Base-by-base conservation (phyloP, 30 jellyfish, hydroid and myxozoan species). In the Euphysa ruthae region DNA sequence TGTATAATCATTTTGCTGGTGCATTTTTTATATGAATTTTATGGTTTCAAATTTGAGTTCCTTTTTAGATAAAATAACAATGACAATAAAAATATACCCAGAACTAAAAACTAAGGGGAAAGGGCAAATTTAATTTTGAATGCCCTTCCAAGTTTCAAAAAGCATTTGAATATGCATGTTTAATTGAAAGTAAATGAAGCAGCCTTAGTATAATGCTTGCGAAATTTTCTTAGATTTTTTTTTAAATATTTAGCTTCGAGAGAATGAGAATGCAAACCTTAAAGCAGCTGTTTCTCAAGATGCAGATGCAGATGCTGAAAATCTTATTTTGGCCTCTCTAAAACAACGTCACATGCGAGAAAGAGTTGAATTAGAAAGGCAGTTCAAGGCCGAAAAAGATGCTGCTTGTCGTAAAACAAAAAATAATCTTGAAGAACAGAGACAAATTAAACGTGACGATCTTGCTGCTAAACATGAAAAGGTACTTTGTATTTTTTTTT, bases 341-440 rank as follows among this genome's bases (percentile, higher is more conserved):
- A 85, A 74, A 49, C 97, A 88, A 51, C 90, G 97, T 15, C 97
- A 88, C 69, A 77, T 88, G 95, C 84, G 94, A 27, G 97, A 88
- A 44, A 70, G 97, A 46, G 81, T 88, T 7, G 93, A 75, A 32
- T 77, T 73, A 49, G 97, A 88, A 63, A 93, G 81, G 68, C 75
- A 46, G 70, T 88, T 74, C 44, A 82, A 74, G 6, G 58, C 74
- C 33, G 97, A 88, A 50, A 34, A 24, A 51, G 97, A 88, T 32
- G 64, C 84, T 26, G 83, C 94, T 8, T 73, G 90, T 7, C 64
- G 75, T 22, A 79, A 73, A 43, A 58, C 74, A 0, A 84, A 65
- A 6, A 93, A 90, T 0, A 77, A 64, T 13, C 50, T 81, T 15
- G 81, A 65, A 20, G 97, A 88, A 34, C 70, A 35, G 4, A 71